These are phyloP conservation scores for Zapornia atra DNA, from an alignment of 2,113 vertebrate species.

Conservation along the genomic window DNA sequence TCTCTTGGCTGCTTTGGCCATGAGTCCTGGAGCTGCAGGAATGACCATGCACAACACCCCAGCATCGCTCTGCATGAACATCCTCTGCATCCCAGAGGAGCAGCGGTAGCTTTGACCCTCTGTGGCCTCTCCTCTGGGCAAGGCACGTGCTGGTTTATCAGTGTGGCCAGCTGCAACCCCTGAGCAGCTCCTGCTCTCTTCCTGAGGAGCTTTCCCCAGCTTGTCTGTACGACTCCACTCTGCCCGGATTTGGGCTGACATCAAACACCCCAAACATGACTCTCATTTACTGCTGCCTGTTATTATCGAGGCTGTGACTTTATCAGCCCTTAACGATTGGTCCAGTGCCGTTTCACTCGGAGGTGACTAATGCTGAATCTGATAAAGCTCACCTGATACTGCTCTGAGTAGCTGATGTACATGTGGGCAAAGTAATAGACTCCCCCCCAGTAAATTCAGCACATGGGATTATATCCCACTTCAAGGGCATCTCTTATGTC, in stretches of 20 bases:
- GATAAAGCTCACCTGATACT: slow-evolving; percentile 30
- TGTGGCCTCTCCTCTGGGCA: background rate
- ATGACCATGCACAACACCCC: accelerated
- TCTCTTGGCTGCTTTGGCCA: background rate
- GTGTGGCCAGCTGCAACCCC: background rate
- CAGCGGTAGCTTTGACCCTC: background rate
- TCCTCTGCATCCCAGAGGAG: background rate
- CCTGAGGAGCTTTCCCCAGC: background rate
- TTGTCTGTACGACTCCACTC: background rate
- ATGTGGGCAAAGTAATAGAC: slow-evolving; percentile 31
- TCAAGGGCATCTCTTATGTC: slow-evolving; percentile 24
- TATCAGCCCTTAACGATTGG: background rate
- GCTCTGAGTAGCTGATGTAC: slow-evolving; percentile 42
- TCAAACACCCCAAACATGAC: background rate
- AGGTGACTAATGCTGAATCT: slow-evolving; percentile 14
- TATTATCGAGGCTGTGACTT: background rate
- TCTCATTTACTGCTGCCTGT: background rate
- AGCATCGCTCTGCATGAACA: background rate
- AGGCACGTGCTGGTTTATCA: background rate
- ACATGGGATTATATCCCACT: background rate
- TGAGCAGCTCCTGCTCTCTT: background rate
- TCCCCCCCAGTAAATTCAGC: background rate
- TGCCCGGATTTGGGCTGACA: background rate
- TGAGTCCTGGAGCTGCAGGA: background rate
- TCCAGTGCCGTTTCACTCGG: background rate